Evolutionary conservation across 92 coral and sea anemone species (phyloP), one percentile per base, ranked within the genome.

Genomic region (Zoanthus gigantus): DNA sequence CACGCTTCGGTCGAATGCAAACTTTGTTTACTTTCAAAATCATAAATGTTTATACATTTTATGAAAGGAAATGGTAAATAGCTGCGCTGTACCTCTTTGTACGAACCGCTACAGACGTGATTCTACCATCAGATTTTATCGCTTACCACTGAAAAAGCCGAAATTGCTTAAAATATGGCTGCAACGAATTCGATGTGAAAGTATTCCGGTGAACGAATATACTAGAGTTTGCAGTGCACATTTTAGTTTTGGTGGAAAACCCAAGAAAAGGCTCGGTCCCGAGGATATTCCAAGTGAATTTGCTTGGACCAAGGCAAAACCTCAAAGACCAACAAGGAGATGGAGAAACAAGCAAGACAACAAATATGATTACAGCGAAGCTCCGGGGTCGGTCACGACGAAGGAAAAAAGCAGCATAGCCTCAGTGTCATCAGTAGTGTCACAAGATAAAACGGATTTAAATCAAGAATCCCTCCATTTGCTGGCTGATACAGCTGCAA

Each of bases 401-500:
- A 54, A 54, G 61, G 61, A 52, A 54, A 54, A 54, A 54, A 54
- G 61, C 61, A 54, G 61, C 61, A 54, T 54, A 9, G 61, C 61
- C 12, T 56, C 16, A 56, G 74, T 69, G 46, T 69, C 74, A 69
- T 69, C 74, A 30, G 74, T 69, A 18, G 47, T 69, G 74, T 69
- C 74, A 69, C 74, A 17, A 69, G 74, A 69, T 69, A 17, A 30
- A 69, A 69, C 74, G 34, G 74, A 69, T 69, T 18, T 69, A 29
- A 69, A 30, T 69, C 47, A 0, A 0, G 74, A 69, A 69, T 69
- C 42, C 4, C 74, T 69, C 74, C 74, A 69, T 69, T 69, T 69
- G 74, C 34, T 69, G 31, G 74, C 74, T 69, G 74, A 69, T 69
- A 69, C 46, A 69, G 74, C 74, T 0, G 74, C 74, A 69, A 29